Evolutionary conservation across 2,888 invertebrate genomes (phyloP).

Genomic region (Cryptops parisi): DNA sequence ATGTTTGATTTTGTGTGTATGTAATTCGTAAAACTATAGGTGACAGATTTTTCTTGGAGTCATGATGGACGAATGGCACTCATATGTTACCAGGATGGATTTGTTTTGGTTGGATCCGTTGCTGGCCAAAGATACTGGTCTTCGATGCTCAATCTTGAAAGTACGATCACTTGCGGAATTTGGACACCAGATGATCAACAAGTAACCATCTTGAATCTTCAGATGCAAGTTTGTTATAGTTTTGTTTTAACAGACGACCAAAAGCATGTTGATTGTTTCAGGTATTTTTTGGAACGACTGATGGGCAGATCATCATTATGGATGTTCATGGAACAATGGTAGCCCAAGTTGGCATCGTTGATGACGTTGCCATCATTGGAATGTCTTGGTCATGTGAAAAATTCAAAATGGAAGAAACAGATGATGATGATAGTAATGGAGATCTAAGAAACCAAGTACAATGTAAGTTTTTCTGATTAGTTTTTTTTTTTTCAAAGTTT

Average conservation of each 20-base stretch:
- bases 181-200: conserved; percentile 98
- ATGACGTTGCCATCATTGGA: conserved; percentile 68
- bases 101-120: conserved; percentile 93
- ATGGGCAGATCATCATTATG: conserved; percentile 91
- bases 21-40: too few species aligned
- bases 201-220: conserved; percentile 36
- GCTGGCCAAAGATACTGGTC: conserved; percentile 98
- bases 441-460: neutral
- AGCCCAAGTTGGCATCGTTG: conserved; percentile 67
- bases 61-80: conserved; percentile 97
- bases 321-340: conserved; percentile 91
- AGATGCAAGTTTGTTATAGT: neutral
- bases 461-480: too few species aligned
- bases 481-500: too few species aligned
- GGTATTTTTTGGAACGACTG: conserved; percentile 91
- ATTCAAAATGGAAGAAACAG: conserved; percentile 84
- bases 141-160: conserved; percentile 85
- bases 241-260: neutral
- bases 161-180: conserved; percentile 87
- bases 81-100: conserved; percentile 96
- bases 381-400: conserved; percentile 98
- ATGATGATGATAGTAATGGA: conserved; percentile 16
- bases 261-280: conserved; percentile 23
- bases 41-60: conserved; percentile 97
- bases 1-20: too few species aligned